Base-by-base conservation (phyloP, 2,797 vertebrate genomes). In the Remorina albescens region DNA sequence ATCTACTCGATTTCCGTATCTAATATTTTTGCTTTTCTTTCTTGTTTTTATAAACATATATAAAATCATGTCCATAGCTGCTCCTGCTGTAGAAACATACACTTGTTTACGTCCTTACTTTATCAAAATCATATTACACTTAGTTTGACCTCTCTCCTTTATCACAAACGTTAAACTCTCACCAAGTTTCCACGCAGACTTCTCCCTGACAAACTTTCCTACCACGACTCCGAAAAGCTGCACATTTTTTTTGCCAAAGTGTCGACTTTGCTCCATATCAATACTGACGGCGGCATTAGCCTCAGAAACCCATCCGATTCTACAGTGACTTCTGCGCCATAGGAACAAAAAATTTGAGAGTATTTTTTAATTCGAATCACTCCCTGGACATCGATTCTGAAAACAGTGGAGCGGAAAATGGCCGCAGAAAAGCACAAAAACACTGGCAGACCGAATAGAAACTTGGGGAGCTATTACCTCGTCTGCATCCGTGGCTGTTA, bases 401-500 rank as follows among this genome's bases (percentile, higher is more conserved):
- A 77, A 70, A 80, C 73, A 65, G 69, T 7, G 39, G 51, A 77
- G 67, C 73, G 86, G 84, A 91, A 90, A 89, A 82, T 25, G 39
- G 81, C 53, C 73, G 57, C 16, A 67, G 66, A n/a, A 28, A 81
- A 77, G 66, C 28, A 75, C 46, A 75, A 82, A 85, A 87, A 62
- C 76, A 71, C 68, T 37, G 79, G 76, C 62, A 79, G 74, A 64
- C 82, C 65, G 56, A 88, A 76, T 59, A 87, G 74, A 89, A 83
- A 79, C 67, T 76, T 37, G 10, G 81, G 74, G 81, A 88, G 77
- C 28, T 41, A 62, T 90, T 92, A 95, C 98, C 97, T 99, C 95
- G 72, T 99, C 98, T 72, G 97, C 98, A 83, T 99, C 98, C 78
- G 96, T 95, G 74, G 98, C 98, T 73, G 96, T 98, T 83, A 99